Percentiles rank a stretch among this genome's conserved stretches.
These are phyloP conservation scores for Arge pagana DNA, from an alignment of 2,888 invertebrate genomes.

Conservation along the genomic window DNA sequence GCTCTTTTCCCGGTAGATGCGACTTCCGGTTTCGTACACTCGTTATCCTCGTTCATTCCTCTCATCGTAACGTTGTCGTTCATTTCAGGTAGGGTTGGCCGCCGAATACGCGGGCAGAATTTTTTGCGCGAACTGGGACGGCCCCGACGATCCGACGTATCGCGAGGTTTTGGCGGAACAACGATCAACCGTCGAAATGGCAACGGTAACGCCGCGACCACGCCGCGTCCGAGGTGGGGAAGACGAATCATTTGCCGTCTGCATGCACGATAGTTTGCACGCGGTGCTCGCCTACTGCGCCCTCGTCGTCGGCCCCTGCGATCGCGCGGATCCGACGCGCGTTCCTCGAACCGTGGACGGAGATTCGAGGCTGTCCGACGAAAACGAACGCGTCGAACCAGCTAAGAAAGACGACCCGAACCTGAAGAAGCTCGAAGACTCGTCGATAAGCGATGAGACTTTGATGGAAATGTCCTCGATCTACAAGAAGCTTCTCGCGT, in stretches of 20 bases:
- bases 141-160: conserved; percentile 34
- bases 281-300: conserved; percentile 45
- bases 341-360: no score
- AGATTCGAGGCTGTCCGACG: background rate
- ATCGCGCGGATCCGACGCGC: no score
- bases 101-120: conserved; percentile 44
- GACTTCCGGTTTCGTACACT: no score
- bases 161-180: conserved; percentile 40
- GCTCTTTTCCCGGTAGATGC: no score
- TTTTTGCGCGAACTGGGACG: conserved; percentile 43
- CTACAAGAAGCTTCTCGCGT: conserved; percentile 35
- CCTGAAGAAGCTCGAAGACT: conserved; percentile 33
- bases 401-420: conserved; percentile 17
- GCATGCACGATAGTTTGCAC: conserved; percentile 48
- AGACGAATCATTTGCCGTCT: conserved; percentile 34
- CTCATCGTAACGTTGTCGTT: no score
- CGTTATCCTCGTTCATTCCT: no score
- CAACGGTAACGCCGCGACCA: conserved; percentile 41
- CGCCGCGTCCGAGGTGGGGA: background rate
- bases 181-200: conserved; percentile 43
- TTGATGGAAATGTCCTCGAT: conserved; percentile 41
- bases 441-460: conserved; percentile 36
- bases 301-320: conserved; percentile 35
- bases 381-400: conserved; percentile 17
- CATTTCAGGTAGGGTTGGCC: conserved; percentile 47